These are phyloP conservation scores for Numida meleagris DNA, from an alignment of 2,113 vertebrate genomes.

Conservation along the genomic window DNA sequence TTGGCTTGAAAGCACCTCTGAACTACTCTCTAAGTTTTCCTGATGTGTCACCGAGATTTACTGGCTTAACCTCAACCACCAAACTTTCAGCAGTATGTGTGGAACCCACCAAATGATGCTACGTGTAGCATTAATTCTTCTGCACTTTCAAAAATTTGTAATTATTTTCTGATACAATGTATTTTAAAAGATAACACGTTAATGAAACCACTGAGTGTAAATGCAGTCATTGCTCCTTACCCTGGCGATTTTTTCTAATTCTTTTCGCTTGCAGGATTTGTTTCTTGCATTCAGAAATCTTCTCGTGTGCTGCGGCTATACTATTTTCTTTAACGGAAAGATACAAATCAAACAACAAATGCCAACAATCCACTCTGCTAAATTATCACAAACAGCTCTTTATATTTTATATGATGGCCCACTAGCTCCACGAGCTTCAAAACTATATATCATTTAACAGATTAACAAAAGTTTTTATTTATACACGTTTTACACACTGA, in stretches of 20 bases:
- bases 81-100: neutral
- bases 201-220: neutral
- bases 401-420: neutral
- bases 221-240: slow-evolving; percentile 65
- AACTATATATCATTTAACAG: neutral
- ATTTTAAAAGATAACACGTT: neutral
- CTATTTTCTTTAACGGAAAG: slow-evolving; percentile 83
- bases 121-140: neutral
- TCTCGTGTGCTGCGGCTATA: slow-evolving; percentile 94
- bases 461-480: neutral
- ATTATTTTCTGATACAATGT: neutral
- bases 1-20: neutral
- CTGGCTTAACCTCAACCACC: neutral
- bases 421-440: neutral
- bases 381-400: neutral
- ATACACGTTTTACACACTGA: neutral
- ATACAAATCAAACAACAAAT: neutral
- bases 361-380: neutral
- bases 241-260: slow-evolving; percentile 98
- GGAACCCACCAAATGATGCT: neutral
- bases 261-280: slow-evolving; percentile 97
- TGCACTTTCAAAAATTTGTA: neutral
- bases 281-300: slow-evolving; percentile 97
- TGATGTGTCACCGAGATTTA: neutral
- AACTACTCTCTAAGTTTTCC: neutral